Conservation (phyloP, 2,888 invertebrate species). For the Apodemia zela region DNA sequence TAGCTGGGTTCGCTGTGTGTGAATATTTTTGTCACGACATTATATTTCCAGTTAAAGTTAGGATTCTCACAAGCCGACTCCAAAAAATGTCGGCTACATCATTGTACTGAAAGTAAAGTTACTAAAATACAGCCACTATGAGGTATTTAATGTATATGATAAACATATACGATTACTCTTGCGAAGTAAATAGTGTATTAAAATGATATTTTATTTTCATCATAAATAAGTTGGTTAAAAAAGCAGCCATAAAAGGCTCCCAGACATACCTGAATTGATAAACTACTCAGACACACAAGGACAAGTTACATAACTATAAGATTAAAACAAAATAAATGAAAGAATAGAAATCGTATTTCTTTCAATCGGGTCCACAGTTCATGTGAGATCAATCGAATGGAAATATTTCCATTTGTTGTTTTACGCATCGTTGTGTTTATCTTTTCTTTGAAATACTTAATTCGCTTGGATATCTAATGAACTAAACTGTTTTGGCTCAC, state of each 20-base stretch:
- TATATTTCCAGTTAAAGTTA: too few species aligned
- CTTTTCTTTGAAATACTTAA: constrained; percentile 5
- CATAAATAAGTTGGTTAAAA: too few species aligned
- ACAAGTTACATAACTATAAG: neutral
- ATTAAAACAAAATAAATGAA: neutral
- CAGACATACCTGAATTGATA: neutral
- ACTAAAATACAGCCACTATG: too few species aligned
- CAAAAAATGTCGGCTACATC: too few species aligned
- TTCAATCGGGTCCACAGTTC: neutral
- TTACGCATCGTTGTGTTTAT: constrained; percentile 7
- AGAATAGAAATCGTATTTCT: neutral
- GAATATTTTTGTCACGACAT: too few species aligned
- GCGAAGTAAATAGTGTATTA: too few species aligned
- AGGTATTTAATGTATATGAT: too few species aligned
- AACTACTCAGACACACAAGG: neutral
- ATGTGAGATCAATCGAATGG: constrained; percentile 13
- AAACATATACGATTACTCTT: too few species aligned
- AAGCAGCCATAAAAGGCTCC: neutral
- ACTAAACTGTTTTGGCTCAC: neutral
- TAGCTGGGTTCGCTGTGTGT: too few species aligned
- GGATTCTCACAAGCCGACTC: too few species aligned
- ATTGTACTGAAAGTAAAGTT: too few species aligned
- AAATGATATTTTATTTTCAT: too few species aligned
- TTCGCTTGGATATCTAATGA: neutral
- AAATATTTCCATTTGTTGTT: constrained; percentile 11